Evolutionary conservation across 2,797 vertebrate genomes (phyloP).

Genomic region (Pterois miles): DNA sequence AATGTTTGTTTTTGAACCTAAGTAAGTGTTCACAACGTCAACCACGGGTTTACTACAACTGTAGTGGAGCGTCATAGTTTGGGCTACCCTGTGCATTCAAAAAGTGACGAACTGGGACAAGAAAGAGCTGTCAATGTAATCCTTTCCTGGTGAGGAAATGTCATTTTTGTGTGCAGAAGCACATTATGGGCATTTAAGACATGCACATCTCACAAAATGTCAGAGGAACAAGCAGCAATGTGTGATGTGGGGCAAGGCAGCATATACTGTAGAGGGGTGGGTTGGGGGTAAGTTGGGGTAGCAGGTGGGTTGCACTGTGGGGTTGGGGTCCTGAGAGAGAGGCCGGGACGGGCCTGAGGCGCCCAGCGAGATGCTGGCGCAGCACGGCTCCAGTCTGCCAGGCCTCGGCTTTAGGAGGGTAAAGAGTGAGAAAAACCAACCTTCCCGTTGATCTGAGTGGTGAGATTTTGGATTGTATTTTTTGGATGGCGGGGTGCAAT

Average conservation of each 20-base stretch:
- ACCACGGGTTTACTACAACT: no score
- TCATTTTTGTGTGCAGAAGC: background rate
- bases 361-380: slow-evolving; percentile 67
- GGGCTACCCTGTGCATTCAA: no score
- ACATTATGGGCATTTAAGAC: background rate
- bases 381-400: slow-evolving; percentile 75
- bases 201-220: slow-evolving; percentile 62
- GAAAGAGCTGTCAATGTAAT: background rate
- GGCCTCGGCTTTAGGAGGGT: slow-evolving; percentile 59
- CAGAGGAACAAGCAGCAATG: background rate
- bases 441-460: slow-evolving; percentile 99
- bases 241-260: slow-evolving; percentile 13
- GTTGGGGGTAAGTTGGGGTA: background rate
- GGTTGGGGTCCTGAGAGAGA: slow-evolving; percentile 43
- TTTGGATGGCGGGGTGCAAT: slow-evolving; percentile 93
- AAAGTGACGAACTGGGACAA: no score
- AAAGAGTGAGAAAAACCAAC: slow-evolving; percentile 97
- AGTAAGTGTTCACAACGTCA: no score
- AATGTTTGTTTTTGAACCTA: no score
- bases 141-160: background rate
- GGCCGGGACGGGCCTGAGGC: slow-evolving; percentile 75
- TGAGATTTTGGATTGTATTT: slow-evolving; percentile 88
- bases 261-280: slow-evolving; percentile 2
- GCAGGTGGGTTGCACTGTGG: slow-evolving; percentile 12
- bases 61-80: no score